Conservation (phyloP, 1,140 invertebrate species). For the Meteorus sp. region DNA sequence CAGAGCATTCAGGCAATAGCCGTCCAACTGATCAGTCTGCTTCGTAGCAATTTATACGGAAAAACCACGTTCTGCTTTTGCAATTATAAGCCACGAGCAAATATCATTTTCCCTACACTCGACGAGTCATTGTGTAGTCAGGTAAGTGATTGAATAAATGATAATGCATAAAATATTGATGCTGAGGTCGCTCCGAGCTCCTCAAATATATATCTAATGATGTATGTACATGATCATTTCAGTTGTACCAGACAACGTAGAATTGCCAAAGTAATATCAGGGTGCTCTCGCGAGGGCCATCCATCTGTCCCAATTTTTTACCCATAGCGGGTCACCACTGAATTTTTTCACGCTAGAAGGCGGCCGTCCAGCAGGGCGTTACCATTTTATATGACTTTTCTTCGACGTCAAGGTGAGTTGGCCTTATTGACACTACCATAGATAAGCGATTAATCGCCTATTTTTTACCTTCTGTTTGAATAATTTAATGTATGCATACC, state of each 20-base stretch:
- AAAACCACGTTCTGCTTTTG: conserved; percentile 19
- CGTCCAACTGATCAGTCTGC: conserved; percentile 32
- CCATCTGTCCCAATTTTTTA: conserved; percentile 48
- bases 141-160: neutral
- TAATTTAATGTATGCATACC: conserved; percentile 13
- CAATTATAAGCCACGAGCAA: neutral
- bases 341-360: conserved; percentile 58
- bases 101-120: too few species aligned
- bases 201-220: neutral
- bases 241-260: conserved; percentile 13
- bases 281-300: conserved; percentile 44
- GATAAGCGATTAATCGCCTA: too few species aligned
- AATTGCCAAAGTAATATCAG: conserved; percentile 22
- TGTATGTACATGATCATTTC: conserved; percentile 1
- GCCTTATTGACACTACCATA: neutral
- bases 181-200: neutral
- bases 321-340: conserved; percentile 37
- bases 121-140: neutral
- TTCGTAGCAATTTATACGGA: conserved; percentile 24
- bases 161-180: neutral
- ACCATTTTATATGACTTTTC: conserved; percentile 85
- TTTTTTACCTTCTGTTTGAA: conserved; percentile 6
- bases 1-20: conserved; percentile 43
- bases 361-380: conserved; percentile 76
- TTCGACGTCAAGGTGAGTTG: conserved; percentile 71